These are phyloP conservation scores for Orchesellides sinensis DNA, from an alignment of 2,888 invertebrate species.

Conservation along the genomic window DNA sequence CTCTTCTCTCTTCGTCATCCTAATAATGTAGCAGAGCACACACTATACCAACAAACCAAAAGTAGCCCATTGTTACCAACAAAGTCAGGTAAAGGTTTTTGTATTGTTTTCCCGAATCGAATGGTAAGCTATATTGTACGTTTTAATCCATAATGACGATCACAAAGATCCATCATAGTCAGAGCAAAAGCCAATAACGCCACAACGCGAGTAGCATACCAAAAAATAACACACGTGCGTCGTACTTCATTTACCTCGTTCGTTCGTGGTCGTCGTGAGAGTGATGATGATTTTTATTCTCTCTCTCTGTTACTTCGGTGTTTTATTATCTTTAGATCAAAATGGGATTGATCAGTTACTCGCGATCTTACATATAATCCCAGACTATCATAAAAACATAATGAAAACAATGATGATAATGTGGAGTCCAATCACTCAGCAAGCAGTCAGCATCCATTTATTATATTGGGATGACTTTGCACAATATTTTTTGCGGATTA, in stretches of 20 bases:
- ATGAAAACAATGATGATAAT: constrained; percentile 50
- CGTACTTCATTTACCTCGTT: no score
- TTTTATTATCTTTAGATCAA: constrained; percentile 49
- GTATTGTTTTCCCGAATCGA: not conserved
- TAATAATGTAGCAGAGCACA: no score
- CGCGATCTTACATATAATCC: not conserved
- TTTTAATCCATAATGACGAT: not conserved
- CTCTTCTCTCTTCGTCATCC: no score
- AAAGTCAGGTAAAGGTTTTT: constrained; percentile 1
- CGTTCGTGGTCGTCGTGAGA: no score
- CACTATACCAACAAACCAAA: not conserved
- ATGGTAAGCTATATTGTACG: not conserved
- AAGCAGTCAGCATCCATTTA: constrained; percentile 28
- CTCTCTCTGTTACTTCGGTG: constrained; percentile 10
- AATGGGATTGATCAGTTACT: constrained; percentile 38
- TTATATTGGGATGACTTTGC: constrained; percentile 44
- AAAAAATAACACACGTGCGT: constrained; percentile 6
- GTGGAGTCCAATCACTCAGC: constrained; percentile 54
- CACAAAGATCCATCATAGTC: not conserved
- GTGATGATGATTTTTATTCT: not conserved
- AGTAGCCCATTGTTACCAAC: not conserved
- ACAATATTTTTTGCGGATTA: constrained; percentile 49
- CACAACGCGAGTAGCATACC: constrained; percentile 20
- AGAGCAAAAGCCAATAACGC: not conserved
- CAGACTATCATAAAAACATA: not conserved